These are phyloP conservation scores for Spilogale gracilis DNA, from an alignment of 2,113 vertebrate species.

Conservation along the genomic window DNA sequence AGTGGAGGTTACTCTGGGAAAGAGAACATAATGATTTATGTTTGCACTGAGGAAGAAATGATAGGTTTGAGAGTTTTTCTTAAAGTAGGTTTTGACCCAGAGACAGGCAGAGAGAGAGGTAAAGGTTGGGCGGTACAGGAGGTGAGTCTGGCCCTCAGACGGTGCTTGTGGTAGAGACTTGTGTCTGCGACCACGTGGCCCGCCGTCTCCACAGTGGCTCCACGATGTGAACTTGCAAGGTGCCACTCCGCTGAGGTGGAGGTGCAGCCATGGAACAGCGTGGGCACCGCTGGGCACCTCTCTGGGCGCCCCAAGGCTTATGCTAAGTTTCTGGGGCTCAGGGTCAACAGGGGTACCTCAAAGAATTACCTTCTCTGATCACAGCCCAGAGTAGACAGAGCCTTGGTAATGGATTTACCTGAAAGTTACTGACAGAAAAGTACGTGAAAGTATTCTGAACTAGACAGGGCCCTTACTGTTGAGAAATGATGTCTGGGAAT, in stretches of 20 bases:
- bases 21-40: neutral
- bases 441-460: conserved; percentile 63
- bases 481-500: conserved; percentile 83
- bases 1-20: neutral
- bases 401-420: conserved; percentile 46
- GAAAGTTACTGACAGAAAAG: conserved; percentile 57
- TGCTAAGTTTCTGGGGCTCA: neutral
- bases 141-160: neutral
- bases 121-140: neutral
- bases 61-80: neutral
- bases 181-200: neutral
- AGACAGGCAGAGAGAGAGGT: neutral
- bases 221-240: neutral
- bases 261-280: neutral
- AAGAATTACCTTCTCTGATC: neutral
- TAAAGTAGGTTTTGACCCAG: neutral
- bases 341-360: conserved; percentile 16
- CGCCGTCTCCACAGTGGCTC: neutral
- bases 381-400: neutral
- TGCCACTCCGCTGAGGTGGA: neutral
- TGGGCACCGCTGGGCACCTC: neutral
- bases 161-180: neutral
- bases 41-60: neutral
- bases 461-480: conserved; percentile 44
- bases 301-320: neutral